Evolutionary conservation across 2,888 invertebrate species (phyloP).

Genomic region (Branchellion lobata): DNA sequence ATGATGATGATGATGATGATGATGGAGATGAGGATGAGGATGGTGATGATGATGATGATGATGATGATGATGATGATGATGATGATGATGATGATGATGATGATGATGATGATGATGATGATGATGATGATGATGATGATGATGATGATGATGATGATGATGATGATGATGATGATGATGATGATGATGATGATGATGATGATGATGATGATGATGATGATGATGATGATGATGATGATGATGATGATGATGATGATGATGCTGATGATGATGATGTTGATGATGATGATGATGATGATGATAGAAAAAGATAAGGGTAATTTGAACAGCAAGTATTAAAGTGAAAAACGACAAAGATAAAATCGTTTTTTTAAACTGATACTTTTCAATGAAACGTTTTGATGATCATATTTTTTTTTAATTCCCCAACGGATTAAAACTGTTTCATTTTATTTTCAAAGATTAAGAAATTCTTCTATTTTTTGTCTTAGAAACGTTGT

Average conservation of each 20-base stretch:
- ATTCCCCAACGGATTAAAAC: too few species aligned
- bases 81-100: conserved; percentile 19
- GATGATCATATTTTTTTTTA: too few species aligned
- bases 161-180: conserved; percentile 21
- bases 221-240: neutral
- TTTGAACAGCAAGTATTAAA: neutral
- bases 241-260: too few species aligned
- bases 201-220: conserved; percentile 25
- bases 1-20: neutral
- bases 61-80: conserved; percentile 28
- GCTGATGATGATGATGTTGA: too few species aligned
- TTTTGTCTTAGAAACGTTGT: too few species aligned
- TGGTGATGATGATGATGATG: conserved; percentile 1
- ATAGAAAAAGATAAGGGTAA: neutral
- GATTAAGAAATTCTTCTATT: too few species aligned
- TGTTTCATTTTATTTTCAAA: too few species aligned
- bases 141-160: neutral
- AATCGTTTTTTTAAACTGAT: too few species aligned
- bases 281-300: conserved; percentile 17
- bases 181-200: conserved; percentile 33
- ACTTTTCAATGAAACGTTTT: neutral
- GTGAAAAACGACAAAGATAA: too few species aligned
- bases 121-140: conserved; percentile 1
- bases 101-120: conserved; percentile 16
- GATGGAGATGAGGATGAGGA: too few species aligned